Evolutionary conservation across 1,140 invertebrate genomes (phyloP).

Genomic region (Dolichoris vasculosae): DNA sequence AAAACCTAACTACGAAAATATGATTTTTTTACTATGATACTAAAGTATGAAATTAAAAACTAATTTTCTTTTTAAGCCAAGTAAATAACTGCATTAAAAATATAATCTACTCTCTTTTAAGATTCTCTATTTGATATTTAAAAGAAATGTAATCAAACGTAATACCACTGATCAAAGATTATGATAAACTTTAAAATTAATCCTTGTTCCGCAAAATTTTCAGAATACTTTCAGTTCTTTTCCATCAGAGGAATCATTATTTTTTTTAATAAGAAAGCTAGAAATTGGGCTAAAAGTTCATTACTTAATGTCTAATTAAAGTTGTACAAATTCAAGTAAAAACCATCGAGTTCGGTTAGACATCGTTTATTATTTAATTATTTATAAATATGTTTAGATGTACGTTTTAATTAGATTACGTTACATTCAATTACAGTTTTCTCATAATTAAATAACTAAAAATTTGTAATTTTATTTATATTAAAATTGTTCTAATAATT

Average conservation of each 20-base stretch:
- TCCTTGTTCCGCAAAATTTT: neutral
- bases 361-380: neutral
- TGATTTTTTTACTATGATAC: no score
- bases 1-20: no score
- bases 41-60: no score
- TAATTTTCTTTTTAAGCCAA: no score
- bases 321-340: neutral
- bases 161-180: neutral
- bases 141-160: neutral
- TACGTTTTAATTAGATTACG: no score
- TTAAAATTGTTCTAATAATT: neutral
- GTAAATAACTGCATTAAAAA: neutral
- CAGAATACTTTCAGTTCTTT: neutral
- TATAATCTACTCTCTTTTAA: neutral
- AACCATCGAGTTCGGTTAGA: neutral
- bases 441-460: neutral
- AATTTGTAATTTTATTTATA: neutral
- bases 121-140: neutral
- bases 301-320: neutral
- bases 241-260: neutral
- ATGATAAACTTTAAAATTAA: neutral
- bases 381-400: no score
- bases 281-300: neutral
- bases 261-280: neutral
- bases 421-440: neutral